Base-by-base conservation (phyloP, 2,113 vertebrate species). In the Cyprinodon variegatus region DNA sequence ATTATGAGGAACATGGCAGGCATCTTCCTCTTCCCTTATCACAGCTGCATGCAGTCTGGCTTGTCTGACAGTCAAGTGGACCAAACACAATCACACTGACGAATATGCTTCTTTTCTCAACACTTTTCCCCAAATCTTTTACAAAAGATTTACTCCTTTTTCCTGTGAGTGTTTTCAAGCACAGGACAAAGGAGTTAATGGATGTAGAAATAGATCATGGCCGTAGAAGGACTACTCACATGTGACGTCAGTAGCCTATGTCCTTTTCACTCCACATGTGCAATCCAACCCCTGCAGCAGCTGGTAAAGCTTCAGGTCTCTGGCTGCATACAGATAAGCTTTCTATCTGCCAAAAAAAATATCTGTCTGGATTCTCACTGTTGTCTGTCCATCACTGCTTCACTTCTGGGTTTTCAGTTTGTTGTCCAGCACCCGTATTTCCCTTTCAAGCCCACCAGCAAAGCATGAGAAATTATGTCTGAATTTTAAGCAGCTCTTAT, bases 241-340 rank as follows among this genome's bases (percentile, higher is more conserved):
- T 15, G 46, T 72, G 61, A 63, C 12, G 20, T 68, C 53, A 22
- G 11, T 41, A n/a, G n/a, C n/a, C n/a, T n/a, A 17, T 45, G 29
- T 68, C 66, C 62, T 29, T 71, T 68, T 72, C 66, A 73, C 45
- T 83, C 1, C 1, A 60, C 11, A 61, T 63, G 22, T 57, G 14
- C 29, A 15, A 48, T 13, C 4, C 40, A 59, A 48, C 57, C 48
- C 45, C 60, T 39, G 22, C 69, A 82, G 74, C 70, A 64, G 70
- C 65, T 76, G 5, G 39, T 40, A 66, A 69, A 60, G 40, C 22
- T 22, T 57, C 0, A 8, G 37, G 38, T 68, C 11, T 37, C 70
- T 63, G 63, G 57, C 74, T 78, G 64, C 62, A 64, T 74, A 65
- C 65, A 74, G 39, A 86, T 85, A 39, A 83, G 64, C 40, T 74